Percentiles rank a stretch among this genome's conserved stretches.
phyloP scores from a whole-genome alignment of 2,888 invertebrate genomes.

The Drosophila lacicola region DNA sequence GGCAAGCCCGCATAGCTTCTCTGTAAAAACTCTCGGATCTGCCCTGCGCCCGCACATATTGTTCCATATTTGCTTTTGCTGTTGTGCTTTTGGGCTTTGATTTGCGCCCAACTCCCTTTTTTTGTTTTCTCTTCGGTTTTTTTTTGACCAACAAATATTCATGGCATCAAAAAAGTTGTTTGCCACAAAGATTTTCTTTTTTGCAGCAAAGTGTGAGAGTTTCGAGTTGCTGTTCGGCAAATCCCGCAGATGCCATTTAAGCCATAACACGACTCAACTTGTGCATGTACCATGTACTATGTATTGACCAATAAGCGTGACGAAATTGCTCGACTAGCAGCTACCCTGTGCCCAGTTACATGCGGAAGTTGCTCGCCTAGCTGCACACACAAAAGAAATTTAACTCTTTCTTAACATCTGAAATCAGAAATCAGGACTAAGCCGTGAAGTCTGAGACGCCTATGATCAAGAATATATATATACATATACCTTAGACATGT shows the following conservation, averaged over 20 bases:
- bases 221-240: not conserved
- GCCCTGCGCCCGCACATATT: slow-evolving; percentile 19
- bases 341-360: not conserved
- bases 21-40: not conserved
- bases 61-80: slow-evolving; percentile 41
- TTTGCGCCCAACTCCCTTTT: slow-evolving; percentile 24
- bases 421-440: no score
- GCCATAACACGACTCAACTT: not conserved
- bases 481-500: no score
- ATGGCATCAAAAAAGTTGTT: slow-evolving; percentile 21
- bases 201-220: not conserved
- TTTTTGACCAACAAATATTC: slow-evolving; percentile 42
- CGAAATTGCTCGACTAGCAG: not conserved
- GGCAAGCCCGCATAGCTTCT: slow-evolving; percentile 15
- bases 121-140: not conserved
- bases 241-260: not conserved
- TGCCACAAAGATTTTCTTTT: not conserved
- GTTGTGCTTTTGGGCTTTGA: slow-evolving; percentile 43
- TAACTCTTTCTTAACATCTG: no score
- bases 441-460: no score
- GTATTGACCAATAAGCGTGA: not conserved
- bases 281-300: not conserved
- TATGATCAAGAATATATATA: no score
- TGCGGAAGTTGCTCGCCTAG: no score
- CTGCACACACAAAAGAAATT: no score